Conservation (phyloP, 2,113 vertebrate genomes). For the Corythaeola cristata region DNA sequence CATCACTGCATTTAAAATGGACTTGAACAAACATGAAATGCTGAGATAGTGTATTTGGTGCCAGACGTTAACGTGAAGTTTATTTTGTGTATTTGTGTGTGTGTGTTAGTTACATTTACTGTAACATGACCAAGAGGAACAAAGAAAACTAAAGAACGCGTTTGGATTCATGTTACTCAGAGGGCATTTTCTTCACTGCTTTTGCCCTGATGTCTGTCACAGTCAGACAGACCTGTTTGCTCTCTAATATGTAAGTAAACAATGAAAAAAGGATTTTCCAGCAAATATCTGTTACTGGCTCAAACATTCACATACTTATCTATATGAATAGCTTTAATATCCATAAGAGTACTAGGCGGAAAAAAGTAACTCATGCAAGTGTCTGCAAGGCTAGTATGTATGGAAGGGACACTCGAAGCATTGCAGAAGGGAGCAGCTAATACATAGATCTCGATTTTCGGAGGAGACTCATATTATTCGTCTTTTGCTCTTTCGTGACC, state of each 20-base stretch:
- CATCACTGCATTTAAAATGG: neutral
- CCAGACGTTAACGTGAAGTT: slow-evolving; percentile 10
- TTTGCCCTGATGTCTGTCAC: neutral
- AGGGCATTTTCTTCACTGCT: neutral
- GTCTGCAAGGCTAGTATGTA: neutral
- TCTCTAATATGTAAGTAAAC: neutral
- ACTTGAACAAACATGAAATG: neutral
- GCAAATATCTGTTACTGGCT: neutral
- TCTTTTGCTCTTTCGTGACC: neutral
- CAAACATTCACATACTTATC: neutral
- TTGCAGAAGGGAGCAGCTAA: neutral
- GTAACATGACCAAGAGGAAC: neutral
- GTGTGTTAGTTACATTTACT: neutral
- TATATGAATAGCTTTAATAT: neutral
- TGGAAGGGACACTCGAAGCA: neutral
- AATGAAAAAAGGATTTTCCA: neutral
- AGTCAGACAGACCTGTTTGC: neutral
- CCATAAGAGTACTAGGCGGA: neutral
- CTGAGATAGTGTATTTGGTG: neutral
- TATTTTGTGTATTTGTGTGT: neutral
- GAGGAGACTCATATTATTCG: neutral
- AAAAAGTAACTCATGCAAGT: neutral
- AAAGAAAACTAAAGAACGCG: neutral
- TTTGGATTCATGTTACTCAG: neutral
- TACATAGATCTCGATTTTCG: neutral